Conservation (phyloP, 2,797 vertebrate species). For the Rhyacichthys aspro region DNA sequence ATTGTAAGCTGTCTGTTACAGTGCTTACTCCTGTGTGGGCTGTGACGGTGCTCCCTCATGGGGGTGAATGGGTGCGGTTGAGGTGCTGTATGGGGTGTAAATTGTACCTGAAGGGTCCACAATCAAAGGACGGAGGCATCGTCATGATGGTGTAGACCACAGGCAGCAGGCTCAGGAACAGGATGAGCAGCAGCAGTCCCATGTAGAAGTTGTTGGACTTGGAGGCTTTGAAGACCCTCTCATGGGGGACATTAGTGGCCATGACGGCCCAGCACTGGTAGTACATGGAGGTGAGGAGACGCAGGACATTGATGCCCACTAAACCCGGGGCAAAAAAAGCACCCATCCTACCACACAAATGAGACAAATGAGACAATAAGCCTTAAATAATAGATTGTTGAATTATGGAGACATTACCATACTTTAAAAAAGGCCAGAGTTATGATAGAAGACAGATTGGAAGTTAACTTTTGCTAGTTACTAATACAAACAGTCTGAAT, state of each 20-base stretch:
- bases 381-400: too few species aligned
- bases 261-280: constrained; percentile 99
- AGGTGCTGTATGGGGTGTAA: too few species aligned
- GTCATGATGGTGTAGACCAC: constrained; percentile 98
- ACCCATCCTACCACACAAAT: constrained; percentile 87
- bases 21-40: too few species aligned
- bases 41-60: too few species aligned
- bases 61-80: too few species aligned
- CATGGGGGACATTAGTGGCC: constrained; percentile 96
- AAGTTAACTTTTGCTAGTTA: too few species aligned
- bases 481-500: too few species aligned
- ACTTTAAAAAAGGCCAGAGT: too few species aligned
- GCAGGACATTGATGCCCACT: constrained; percentile 94
- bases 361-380: neutral
- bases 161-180: constrained; percentile 95
- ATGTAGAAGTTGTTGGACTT: constrained; percentile 99
- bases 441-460: too few species aligned
- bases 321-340: constrained; percentile 97
- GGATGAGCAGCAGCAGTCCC: constrained; percentile 94
- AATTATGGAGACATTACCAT: too few species aligned
- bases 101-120: constrained; percentile 93
- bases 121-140: constrained; percentile 95
- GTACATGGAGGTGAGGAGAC: constrained; percentile 97
- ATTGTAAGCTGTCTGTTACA: too few species aligned
- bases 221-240: constrained; percentile 96